phyloP scores from a whole-genome alignment of 1,140 invertebrate genomes.

The Trachymyrmex cornetzi region DNA sequence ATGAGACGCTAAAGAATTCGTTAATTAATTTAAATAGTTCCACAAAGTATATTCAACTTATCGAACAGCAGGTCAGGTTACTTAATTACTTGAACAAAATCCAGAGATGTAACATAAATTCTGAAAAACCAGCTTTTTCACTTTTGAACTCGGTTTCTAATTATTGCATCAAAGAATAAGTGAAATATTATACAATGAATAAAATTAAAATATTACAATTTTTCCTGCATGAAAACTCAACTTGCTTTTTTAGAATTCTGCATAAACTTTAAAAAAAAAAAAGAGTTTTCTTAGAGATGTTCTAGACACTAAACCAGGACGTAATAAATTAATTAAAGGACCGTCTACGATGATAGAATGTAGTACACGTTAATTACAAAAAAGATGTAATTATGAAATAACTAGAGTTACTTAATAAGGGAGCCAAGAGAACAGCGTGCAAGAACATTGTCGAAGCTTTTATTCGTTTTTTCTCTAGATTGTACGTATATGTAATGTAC shows the following conservation, averaged over 20 bases:
- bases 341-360: no score
- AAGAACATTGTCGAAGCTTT: background rate
- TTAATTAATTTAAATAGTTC: constrained; percentile 50
- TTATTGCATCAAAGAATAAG: background rate
- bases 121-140: background rate
- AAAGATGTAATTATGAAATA: constrained; percentile 32
- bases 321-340: constrained; percentile 45
- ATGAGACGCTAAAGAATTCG: constrained; percentile 1
- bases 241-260: background rate
- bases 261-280: background rate
- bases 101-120: background rate
- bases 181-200: background rate
- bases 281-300: constrained; percentile 3
- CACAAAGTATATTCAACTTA: constrained; percentile 24
- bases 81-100: constrained; percentile 38
- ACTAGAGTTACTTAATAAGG: background rate
- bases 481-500: background rate
- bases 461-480: background rate
- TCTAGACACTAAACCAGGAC: background rate
- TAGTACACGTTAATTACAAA: constrained; percentile 27
- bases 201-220: background rate
- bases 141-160: background rate
- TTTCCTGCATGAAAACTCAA: background rate
- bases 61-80: background rate
- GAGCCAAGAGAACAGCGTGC: background rate